A percentile compares a stretch with the other conserved stretches of the same genome.
Evolutionary conservation across 37 sponge, comb jelly and placozoan species (phyloP).

Genomic region (Theonella swinhoei): DNA sequence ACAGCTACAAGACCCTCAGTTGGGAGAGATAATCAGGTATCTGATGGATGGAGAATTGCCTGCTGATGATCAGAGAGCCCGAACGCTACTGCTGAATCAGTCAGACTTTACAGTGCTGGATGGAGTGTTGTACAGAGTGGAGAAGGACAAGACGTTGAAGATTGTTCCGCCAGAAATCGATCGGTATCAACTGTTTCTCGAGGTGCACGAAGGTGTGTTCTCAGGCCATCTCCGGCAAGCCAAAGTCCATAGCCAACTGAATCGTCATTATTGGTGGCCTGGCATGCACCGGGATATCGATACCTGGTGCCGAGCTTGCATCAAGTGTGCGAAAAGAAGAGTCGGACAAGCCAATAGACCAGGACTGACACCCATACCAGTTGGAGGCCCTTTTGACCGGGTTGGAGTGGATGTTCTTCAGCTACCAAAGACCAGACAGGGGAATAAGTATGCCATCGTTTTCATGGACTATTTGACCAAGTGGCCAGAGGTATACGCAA

Average conservation of each 20-base stretch:
- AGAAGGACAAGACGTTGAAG: neutral
- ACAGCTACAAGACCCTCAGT: neutral
- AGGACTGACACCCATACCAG: slow-evolving; percentile 34
- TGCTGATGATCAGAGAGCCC: neutral
- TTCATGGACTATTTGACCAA: too few relatives aligned
- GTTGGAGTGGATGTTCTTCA: too few relatives aligned
- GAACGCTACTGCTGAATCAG: neutral
- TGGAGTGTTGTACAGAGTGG: slow-evolving; percentile 32
- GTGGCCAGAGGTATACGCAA: too few relatives aligned
- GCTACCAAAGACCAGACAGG: too few relatives aligned
- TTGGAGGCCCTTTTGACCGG: neutral
- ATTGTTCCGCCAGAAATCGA: neutral
- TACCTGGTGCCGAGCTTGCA: slow-evolving; percentile 7
- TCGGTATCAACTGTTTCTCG: slow-evolving; percentile 4
- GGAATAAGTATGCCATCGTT: too few relatives aligned
- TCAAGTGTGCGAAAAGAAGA: slow-evolving; percentile 42
- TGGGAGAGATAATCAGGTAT: neutral
- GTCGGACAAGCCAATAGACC: slow-evolving; percentile 21
- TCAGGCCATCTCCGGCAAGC: slow-evolving; percentile 28
- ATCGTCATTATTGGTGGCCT: slow-evolving; percentile 50
- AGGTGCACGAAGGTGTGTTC: slow-evolving; percentile 37
- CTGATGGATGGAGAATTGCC: slow-evolving; percentile 11
- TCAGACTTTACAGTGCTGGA: neutral
- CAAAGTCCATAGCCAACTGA: slow-evolving; percentile 12
- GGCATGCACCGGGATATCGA: slow-evolving; percentile 28